These are phyloP conservation scores for Apamea crenata DNA, from an alignment of 2,888 invertebrate species.

Conservation along the genomic window DNA sequence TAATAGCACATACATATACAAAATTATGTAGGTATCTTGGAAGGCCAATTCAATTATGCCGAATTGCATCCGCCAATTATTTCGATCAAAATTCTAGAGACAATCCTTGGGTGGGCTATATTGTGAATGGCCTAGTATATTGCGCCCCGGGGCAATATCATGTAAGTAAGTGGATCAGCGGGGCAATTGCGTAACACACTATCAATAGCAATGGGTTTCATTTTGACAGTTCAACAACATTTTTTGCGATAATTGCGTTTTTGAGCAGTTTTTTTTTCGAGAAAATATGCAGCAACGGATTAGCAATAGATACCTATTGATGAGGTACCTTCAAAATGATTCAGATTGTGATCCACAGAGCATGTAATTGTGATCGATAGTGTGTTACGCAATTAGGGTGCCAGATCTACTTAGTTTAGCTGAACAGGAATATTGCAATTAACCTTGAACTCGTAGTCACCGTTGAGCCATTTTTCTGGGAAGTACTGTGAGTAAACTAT, in stretches of 20 bases:
- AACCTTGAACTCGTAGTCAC: slow-evolving; percentile 89
- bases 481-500: slow-evolving; percentile 95
- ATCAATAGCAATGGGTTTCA: too few species aligned
- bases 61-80: slow-evolving; percentile 14
- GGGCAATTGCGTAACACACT: too few species aligned
- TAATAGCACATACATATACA: not conserved
- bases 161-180: not conserved
- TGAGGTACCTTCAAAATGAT: too few species aligned
- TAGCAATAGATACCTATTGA: too few species aligned
- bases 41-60: slow-evolving; percentile 2
- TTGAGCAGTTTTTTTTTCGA: too few species aligned
- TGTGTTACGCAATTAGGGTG: too few species aligned
- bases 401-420: slow-evolving; percentile 4
- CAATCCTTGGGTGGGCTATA: not conserved
- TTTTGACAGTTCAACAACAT: too few species aligned
- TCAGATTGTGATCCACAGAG: too few species aligned
- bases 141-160: not conserved
- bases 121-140: not conserved
- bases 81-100: not conserved
- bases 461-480: slow-evolving; percentile 94
- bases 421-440: not conserved
- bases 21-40: not conserved
- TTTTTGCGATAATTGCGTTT: too few species aligned
- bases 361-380: too few species aligned
- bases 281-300: too few species aligned